Evolutionary conservation across 1,140 invertebrate genomes (phyloP).

Genomic region (Charaxes varanes): DNA sequence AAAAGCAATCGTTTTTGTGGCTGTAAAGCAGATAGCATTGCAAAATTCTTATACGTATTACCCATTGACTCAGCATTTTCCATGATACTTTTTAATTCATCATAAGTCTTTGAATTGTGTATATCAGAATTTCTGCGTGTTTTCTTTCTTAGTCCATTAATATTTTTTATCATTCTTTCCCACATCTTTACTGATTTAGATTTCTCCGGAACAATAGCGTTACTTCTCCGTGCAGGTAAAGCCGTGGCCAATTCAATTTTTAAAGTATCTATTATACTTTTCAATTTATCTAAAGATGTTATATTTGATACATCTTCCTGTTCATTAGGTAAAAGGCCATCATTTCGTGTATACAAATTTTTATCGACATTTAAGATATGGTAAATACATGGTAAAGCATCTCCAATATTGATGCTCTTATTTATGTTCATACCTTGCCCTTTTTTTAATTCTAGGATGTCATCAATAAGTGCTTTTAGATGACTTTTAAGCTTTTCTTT

Average conservation of each 20-base stretch:
- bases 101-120: conserved; percentile 27
- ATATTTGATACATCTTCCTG: conserved; percentile 1
- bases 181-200: conserved; percentile 47
- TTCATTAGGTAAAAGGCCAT: too few relatives aligned
- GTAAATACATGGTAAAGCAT: conserved; percentile 52
- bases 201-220: conserved; percentile 11
- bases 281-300: conserved; percentile 33
- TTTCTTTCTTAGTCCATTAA: conserved; percentile 24
- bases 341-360: too few relatives aligned
- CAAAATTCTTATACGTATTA: conserved; percentile 41
- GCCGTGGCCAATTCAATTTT: conserved; percentile 31
- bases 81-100: conserved; percentile 39
- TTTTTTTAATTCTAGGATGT: conserved; percentile 47
- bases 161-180: conserved; percentile 46
- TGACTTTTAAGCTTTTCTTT: conserved; percentile 53
- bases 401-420: conserved; percentile 35
- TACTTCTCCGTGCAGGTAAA: conserved; percentile 27
- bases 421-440: conserved; percentile 24
- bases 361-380: conserved; percentile 37
- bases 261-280: conserved; percentile 36
- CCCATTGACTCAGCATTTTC: conserved; percentile 30
- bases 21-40: conserved; percentile 25
- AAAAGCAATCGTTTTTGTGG: conserved; percentile 36
- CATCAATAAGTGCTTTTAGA: conserved; percentile 47
- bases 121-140: conserved; percentile 27